Conservation (phyloP, 2,113 vertebrate species). For the Toxostoma redivivum region DNA sequence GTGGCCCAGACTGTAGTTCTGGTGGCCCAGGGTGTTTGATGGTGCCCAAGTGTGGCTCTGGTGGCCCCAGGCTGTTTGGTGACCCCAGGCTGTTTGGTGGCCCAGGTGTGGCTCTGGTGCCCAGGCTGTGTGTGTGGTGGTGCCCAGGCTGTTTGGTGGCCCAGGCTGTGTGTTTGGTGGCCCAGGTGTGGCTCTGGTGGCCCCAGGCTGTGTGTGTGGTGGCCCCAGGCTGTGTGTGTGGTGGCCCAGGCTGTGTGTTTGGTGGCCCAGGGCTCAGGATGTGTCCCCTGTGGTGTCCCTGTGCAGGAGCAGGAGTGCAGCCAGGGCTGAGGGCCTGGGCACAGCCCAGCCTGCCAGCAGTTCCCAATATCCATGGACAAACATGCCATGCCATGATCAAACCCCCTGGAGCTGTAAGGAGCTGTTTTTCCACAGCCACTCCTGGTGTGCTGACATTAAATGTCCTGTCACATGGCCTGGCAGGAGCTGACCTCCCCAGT, state of each 20-base stretch:
- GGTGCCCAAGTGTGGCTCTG: no score
- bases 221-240: background rate
- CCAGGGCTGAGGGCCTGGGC: background rate
- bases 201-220: no score
- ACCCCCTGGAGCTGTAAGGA: background rate
- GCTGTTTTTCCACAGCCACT: background rate
- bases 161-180: background rate
- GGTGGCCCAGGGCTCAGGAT: background rate
- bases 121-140: no score
- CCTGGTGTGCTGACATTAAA: conserved; percentile 38
- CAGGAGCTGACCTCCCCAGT: conserved; percentile 23
- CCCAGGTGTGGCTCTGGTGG: background rate
- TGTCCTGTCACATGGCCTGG: conserved; percentile 29
- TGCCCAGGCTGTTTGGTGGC: no score
- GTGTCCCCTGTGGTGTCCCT: background rate
- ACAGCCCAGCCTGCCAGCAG: background rate
- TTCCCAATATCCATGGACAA: conserved; percentile 7
- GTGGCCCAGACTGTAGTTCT: background rate
- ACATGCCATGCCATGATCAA: background rate
- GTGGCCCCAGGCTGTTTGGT: no score
- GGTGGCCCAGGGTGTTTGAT: background rate
- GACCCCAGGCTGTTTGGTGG: no score
- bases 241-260: background rate
- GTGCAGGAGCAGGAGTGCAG: background rate
- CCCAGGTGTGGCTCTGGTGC: no score